Evolutionary conservation across 2,113 vertebrate genomes (phyloP), one percentile per base, ranked within the genome.

Genomic region (Sinosuthora webbiana): DNA sequence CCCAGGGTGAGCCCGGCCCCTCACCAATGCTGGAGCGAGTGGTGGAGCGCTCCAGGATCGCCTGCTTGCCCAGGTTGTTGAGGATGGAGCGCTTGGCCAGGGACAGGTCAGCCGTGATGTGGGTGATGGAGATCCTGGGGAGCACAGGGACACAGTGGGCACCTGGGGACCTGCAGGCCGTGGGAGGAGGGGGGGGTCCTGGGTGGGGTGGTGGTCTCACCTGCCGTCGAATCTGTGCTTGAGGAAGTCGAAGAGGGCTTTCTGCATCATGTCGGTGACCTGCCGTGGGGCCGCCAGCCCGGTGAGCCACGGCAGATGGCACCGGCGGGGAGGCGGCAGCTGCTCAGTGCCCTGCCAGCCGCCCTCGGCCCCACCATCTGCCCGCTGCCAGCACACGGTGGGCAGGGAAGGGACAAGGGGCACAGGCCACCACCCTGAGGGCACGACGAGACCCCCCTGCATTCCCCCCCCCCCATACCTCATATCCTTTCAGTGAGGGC

Each of bases 181-280:
- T 3, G 27, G 12, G 1, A 11, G 9, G 31, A 47, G 35, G 8
- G 22, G 8, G 22, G 27, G 11, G 11, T 2, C 21, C 16, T 22
- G 62, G 31, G 25, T 3, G 19, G 41, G 42, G 9, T 12, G 12
- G 20, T 2, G 2, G 3, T 7, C 99, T 98, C 91, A 99, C 99
- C 99, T 98, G 97, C 99, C 99, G 11, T 99, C 99, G 75, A 99
- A 99, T 97, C 99, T 98, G 97, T 99, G 99, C 98, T 99, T 99
- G 85, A 99, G 98, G 96, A 99, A 99, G 97, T 99, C 99, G 68
- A 99, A 99, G 65, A 99, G 98, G 41, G 99, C 99, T 98, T 99
- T 99, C 98, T 99, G 99, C 99, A 99, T 99, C 99, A 99, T 99
- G 94, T 99, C 99, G 15, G 99, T 99, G 95, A 99, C 99, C 99